Conservation (phyloP, 2,888 invertebrate species). For the Melangyna quadrimaculata region DNA sequence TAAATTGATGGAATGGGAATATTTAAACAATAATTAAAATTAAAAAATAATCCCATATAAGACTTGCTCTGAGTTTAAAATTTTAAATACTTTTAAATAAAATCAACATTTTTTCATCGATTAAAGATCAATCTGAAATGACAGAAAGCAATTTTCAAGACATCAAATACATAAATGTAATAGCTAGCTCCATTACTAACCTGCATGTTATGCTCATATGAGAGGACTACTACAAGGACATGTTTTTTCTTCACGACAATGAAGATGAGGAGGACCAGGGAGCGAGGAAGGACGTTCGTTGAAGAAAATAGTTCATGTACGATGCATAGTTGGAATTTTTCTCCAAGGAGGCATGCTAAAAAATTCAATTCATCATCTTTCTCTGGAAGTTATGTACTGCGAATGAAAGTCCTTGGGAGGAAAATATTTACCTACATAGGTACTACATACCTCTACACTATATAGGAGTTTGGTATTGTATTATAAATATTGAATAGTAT, state of each 20-base stretch:
- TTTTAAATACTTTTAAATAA: neutral
- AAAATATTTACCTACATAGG: neutral
- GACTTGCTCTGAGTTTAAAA: neutral
- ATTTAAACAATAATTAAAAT: neutral
- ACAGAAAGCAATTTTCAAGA: slow-evolving; percentile 25
- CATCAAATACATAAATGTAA: slow-evolving; percentile 15
- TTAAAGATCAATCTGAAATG: slow-evolving; percentile 23
- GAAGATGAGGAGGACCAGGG: neutral
- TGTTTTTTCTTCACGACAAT: neutral
- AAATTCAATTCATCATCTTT: slow-evolving; percentile 39
- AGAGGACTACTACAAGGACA: neutral
- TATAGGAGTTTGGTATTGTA: neutral
- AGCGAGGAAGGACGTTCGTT: neutral
- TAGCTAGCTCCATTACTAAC: neutral
- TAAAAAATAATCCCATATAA: neutral
- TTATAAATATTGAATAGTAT: neutral
- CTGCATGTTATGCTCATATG: slow-evolving; percentile 6
- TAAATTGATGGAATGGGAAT: neutral
- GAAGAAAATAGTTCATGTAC: slow-evolving; percentile 12
- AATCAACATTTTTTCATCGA: slow-evolving; percentile 11
- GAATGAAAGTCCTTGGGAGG: slow-evolving; percentile 19
- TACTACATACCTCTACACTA: too few relatives aligned
- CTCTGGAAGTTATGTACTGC: neutral
- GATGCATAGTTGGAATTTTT: slow-evolving; percentile 22
- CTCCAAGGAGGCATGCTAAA: slow-evolving; percentile 25